These are phyloP conservation scores for Acridotheres tristis DNA, from an alignment of 2,797 vertebrate genomes.

Conservation along the genomic window DNA sequence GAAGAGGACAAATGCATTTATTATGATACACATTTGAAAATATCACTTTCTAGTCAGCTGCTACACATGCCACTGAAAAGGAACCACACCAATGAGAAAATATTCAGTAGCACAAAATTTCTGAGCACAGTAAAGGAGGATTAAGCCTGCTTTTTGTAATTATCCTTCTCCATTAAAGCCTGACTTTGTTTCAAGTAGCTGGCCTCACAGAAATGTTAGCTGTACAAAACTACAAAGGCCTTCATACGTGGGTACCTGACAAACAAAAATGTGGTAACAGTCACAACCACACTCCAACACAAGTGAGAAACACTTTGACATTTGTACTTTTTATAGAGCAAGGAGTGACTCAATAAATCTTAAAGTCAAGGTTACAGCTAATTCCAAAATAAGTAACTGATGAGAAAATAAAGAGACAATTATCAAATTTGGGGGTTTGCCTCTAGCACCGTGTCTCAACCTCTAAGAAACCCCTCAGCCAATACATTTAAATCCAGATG, in stretches of 20 bases:
- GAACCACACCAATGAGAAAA: not conserved
- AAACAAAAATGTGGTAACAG: not conserved
- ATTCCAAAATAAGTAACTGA: not conserved
- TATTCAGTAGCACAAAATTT: not conserved
- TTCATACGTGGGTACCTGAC: not conserved
- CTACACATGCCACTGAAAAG: not conserved
- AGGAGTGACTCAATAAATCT: constrained; percentile 16
- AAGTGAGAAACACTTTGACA: not conserved
- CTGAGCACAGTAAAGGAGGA: not conserved
- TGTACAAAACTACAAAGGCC: not conserved
- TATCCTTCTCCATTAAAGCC: not conserved
- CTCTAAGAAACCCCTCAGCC: not conserved
- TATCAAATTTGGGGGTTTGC: not conserved
- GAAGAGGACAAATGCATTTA: not conserved
- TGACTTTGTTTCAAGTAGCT: not conserved
- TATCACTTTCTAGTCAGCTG: not conserved
- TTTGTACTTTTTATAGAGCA: not conserved
- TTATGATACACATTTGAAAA: not conserved
- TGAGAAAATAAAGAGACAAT: not conserved
- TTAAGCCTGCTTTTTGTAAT: not conserved
- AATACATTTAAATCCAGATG: not conserved
- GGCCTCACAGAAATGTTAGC: not conserved
- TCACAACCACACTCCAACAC: not conserved
- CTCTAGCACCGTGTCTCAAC: not conserved
- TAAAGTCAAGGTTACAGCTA: not conserved